These are phyloP conservation scores for Nibea albiflora DNA, from an alignment of 2,113 vertebrate species.

Conservation along the genomic window DNA sequence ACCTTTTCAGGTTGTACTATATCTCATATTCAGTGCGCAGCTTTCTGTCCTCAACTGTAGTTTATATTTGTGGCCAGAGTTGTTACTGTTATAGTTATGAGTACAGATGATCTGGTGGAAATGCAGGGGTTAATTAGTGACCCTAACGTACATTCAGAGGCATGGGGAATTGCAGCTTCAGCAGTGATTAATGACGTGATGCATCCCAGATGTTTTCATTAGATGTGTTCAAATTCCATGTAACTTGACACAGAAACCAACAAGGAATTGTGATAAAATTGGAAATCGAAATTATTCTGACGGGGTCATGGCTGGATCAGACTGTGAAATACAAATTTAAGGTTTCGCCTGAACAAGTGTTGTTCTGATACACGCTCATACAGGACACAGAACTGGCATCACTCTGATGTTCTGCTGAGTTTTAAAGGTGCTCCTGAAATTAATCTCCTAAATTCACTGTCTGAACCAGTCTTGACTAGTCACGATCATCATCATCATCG, in stretches of 20 bases:
- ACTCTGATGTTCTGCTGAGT: too few species aligned
- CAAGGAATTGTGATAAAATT: neutral
- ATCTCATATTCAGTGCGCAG: neutral
- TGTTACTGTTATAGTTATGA: neutral
- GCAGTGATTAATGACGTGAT: slow-evolving; percentile 20
- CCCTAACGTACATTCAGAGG: slow-evolving; percentile 10
- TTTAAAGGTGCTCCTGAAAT: too few species aligned
- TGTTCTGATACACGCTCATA: neutral
- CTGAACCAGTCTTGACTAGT: too few species aligned
- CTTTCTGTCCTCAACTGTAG: neutral
- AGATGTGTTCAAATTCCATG: neutral
- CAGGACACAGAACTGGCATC: neutral
- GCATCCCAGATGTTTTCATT: slow-evolving; percentile 11
- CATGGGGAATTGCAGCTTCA: slow-evolving; percentile 12
- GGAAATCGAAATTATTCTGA: neutral
- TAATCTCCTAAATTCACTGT: too few species aligned
- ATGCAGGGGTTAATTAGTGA: neutral
- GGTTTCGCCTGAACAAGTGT: slow-evolving; percentile 4
- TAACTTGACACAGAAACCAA: neutral
- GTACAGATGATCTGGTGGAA: neutral
- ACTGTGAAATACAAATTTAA: neutral
- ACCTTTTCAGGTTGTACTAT: neutral
- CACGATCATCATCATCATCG: too few species aligned
- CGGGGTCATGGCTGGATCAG: neutral
- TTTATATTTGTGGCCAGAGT: neutral